Base-by-base conservation (phyloP, 2,113 vertebrate genomes). In the Plecotus auritus region DNA sequence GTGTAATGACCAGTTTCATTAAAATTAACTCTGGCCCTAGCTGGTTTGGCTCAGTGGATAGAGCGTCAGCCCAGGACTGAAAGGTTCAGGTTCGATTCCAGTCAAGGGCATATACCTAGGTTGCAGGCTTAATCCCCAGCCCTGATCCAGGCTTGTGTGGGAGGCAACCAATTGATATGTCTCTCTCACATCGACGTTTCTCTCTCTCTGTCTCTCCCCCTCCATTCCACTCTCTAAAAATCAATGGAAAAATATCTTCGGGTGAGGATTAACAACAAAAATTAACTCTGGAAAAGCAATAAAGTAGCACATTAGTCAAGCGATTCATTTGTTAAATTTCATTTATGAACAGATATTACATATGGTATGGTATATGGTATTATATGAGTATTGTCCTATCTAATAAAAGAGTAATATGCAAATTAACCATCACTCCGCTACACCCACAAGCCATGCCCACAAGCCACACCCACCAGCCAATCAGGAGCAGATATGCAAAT, bases 311-410 rank as follows among this genome's bases (percentile, higher is more conserved):
- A 88, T 84, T 91, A 95, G 66, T 90, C 67, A 88, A 96, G 93
- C 89, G 97, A 96, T 97, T 85, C 69, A 81, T 96, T 96, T 87
- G 97, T 98, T 98, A 98, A 97, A 98, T 95, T 98, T 98, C 97
- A 98, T 98, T 98, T 98, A 98, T 97, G 96, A 97, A 97, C 97
- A 98, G 97, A 97, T 98, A 98, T 97, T 98, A 98, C 96, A 97
- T 96, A 98, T 97, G 98, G 98, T 97, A 98, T 82, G 82, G 64
- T 83, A 61, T 80, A 85, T 10, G 85, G 61, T 85, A 90, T 85
- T 90, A 73, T 40, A 51, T 88, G 35, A 91, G 40, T 78, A 88
- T 73, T 92, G 94, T n/a, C n/a, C n/a, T n/a, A n/a, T n/a, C n/a
- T n/a, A n/a, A n/a, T n/a, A n/a, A n/a, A n/a, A n/a, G n/a, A n/a